A percentile compares a stretch with the other conserved stretches of the same genome.
Conservation (phyloP, 2,797 vertebrate genomes). For the Euthynnus affinis region DNA sequence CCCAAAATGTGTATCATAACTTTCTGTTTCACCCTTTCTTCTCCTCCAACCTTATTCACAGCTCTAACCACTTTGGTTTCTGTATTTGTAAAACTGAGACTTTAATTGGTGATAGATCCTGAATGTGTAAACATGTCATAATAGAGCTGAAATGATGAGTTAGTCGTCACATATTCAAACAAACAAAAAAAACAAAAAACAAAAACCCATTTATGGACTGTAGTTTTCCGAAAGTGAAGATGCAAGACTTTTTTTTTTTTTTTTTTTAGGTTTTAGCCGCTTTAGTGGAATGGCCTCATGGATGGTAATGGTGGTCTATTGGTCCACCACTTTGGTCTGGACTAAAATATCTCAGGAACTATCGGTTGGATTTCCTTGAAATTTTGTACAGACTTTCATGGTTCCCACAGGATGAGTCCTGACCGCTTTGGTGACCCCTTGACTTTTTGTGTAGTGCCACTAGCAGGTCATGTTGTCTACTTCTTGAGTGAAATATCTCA, state of each 20-base stretch:
- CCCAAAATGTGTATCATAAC: conserved; percentile 13
- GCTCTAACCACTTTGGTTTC: neutral
- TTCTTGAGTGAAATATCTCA: too few species aligned
- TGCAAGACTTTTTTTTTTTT: too few species aligned
- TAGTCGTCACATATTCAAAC: neutral
- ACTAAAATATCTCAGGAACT: neutral
- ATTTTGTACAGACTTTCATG: neutral
- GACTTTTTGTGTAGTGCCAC: neutral
- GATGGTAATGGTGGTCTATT: neutral
- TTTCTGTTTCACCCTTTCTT: conserved; percentile 4
- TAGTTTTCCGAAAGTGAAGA: neutral
- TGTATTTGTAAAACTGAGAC: neutral
- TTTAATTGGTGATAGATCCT: conserved; percentile 1
- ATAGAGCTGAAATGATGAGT: neutral
- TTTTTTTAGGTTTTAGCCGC: too few species aligned
- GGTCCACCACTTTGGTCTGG: neutral
- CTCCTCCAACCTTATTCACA: neutral
- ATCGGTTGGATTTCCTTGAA: neutral
- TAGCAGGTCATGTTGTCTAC: too few species aligned
- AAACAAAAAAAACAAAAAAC: too few species aligned
- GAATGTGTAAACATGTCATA: neutral
- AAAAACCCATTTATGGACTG: neutral
- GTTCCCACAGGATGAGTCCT: neutral
- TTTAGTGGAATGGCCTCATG: neutral
- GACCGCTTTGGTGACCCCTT: neutral